These are phyloP conservation scores for Glomeris marginata DNA, from an alignment of 2,888 invertebrate genomes.

Conservation along the genomic window DNA sequence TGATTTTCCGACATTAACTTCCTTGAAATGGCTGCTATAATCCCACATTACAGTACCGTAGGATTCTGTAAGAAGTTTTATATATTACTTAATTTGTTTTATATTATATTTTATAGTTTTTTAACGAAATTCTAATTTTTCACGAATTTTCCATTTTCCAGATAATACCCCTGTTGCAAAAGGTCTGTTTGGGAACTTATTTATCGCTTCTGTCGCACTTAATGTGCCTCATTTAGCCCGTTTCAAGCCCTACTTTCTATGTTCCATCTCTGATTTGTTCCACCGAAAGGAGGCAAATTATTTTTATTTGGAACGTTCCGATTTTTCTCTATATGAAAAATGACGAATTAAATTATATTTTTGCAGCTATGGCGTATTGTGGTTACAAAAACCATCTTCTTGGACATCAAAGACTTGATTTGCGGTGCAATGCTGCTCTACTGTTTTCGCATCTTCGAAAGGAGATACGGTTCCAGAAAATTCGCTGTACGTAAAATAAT, in stretches of 20 bases:
- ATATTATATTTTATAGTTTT: neutral
- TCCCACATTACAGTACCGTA: conserved; percentile 2
- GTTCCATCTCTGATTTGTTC: conserved; percentile 31
- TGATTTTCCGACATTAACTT: too few species aligned
- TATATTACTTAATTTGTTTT: neutral
- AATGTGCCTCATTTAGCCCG: conserved; percentile 33
- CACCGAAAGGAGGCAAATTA: conserved; percentile 26
- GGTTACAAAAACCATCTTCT: conserved; percentile 32
- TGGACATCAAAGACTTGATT: conserved; percentile 37
- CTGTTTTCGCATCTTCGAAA: conserved; percentile 35
- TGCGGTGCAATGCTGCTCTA: conserved; percentile 37
- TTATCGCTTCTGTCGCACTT: conserved; percentile 33
- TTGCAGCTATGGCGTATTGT: conserved; percentile 33
- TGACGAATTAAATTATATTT: conserved; percentile 1
- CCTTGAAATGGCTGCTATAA: too few species aligned
- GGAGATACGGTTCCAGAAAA: conserved; percentile 37
- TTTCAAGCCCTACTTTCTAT: conserved; percentile 30
- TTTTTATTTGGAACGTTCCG: too few species aligned
- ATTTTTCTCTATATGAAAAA: neutral
- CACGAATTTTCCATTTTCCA: conserved; percentile 20
- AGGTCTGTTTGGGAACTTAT: conserved; percentile 32
- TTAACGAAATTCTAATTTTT: neutral
- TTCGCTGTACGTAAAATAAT: conserved; percentile 27
- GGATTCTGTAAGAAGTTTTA: conserved; percentile 6
- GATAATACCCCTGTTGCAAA: conserved; percentile 37